Conservation (phyloP, 2,113 vertebrate genomes). For the Crotalus horridus region DNA sequence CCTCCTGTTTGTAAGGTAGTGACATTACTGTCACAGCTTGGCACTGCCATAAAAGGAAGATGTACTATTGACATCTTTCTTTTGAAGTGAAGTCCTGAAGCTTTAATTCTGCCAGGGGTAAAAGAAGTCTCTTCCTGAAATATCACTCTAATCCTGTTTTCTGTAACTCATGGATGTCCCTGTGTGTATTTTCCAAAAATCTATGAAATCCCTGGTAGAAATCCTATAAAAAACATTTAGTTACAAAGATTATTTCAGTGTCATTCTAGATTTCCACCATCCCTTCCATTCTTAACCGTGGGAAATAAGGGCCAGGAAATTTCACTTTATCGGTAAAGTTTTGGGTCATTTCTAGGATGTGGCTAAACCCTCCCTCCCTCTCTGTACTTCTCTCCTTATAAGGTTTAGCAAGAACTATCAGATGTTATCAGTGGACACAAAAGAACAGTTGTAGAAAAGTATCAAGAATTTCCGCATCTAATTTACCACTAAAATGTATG, state of each 20-base stretch:
- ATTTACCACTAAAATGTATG: background rate
- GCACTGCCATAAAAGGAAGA: constrained; percentile 3
- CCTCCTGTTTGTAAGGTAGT: constrained; percentile 17
- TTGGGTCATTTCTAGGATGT: constrained; percentile 20
- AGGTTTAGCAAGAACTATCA: background rate
- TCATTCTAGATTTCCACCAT: background rate
- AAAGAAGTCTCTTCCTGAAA: background rate
- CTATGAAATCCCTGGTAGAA: background rate
- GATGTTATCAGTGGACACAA: constrained; percentile 8
- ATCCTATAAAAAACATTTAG: rapidly evolving
- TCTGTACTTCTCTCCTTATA: background rate
- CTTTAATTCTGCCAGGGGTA: background rate
- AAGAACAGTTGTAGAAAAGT: background rate
- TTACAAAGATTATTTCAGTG: background rate
- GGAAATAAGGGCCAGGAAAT: background rate
- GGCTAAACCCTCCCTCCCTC: background rate
- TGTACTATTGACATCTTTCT: constrained; percentile 30
- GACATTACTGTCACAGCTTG: background rate
- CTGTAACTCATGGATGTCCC: background rate
- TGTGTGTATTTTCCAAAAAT: background rate
- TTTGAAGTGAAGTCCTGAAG: constrained; percentile 19
- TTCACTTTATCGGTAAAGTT: background rate
- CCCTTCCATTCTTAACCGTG: background rate
- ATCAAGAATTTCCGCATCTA: background rate
- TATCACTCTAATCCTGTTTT: background rate